Conservation (phyloP, 2,113 vertebrate genomes). For the Cottus gobio region DNA sequence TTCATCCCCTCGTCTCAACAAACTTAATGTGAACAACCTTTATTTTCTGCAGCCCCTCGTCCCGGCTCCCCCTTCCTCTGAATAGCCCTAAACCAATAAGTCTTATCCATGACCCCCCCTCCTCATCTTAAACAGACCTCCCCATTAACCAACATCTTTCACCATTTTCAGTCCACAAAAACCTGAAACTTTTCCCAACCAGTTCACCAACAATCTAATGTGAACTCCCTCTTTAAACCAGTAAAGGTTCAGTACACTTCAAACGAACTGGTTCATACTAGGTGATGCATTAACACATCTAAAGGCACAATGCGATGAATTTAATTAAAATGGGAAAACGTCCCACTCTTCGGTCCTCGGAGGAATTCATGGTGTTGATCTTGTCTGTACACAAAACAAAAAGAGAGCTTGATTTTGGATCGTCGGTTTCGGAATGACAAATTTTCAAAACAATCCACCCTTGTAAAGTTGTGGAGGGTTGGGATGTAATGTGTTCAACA, state of each 20-base stretch:
- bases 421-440: neutral
- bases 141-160: neutral
- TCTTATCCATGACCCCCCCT: neutral
- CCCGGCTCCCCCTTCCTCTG: neutral
- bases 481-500: neutral
- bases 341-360: neutral
- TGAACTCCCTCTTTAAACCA: neutral
- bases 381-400: neutral
- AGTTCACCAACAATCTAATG: neutral
- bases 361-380: neutral
- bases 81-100: neutral
- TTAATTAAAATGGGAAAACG: neutral
- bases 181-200: neutral
- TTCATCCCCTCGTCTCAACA: constrained; percentile 30
- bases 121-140: neutral
- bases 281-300: neutral
- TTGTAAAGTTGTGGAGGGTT: neutral
- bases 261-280: neutral
- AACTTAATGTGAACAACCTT: constrained; percentile 36
- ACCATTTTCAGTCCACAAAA: neutral
- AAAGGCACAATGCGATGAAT: neutral
- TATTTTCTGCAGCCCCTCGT: constrained; percentile 1
- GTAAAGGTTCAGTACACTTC: neutral
- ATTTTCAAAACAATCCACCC: neutral
- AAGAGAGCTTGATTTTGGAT: neutral